Evolutionary conservation across 2,888 invertebrate species (phyloP), one percentile per base, ranked within the genome.

Genomic region (Nomada fabriciana): DNA sequence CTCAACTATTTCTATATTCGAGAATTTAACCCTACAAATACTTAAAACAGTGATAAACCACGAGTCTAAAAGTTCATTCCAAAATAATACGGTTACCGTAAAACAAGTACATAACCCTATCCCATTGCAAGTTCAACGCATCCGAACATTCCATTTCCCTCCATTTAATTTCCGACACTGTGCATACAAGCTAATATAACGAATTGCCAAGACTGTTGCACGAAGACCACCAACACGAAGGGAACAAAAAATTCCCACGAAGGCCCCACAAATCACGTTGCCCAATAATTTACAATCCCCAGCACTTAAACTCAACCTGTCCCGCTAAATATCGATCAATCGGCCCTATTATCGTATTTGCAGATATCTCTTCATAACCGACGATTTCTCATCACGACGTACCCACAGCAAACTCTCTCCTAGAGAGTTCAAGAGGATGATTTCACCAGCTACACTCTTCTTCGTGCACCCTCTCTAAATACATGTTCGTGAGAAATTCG

Each of bases 401-500:
- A 25, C 25, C 74, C 68, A 50, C 63, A 0, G 36, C 63, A 63
- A 60, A 47, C 43, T 43, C 42, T 25, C 23, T 47, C 23, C 25
- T 10, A 13, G 9, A 25, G 42, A 23, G 13, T 36, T 5, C 15
- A 7, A 20, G 36, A 57, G 29, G 36, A 73, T 20, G 53, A 50
- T 65, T 53, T 52, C 69, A 59, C n/a, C 29, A 29, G 11, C 20
- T 10, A 43, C 11, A 13, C 25, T 25, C 29, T 47, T 11, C 11
- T 18, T 42, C 47, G 36, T 7, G 36, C 36, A 36, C 2, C 13
- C 23, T 23, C 2, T 64, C 18, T 65, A 25, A 60, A 72, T 55
- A 63, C 53, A 69, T 72, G 72, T 72, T 74, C 79, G 88, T 86
- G 86, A 83, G 83, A 88, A 86, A 75, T 74, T 13, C 50, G 47